phyloP scores from a whole-genome alignment of 1,140 invertebrate genomes.

The Linepithema humile region DNA sequence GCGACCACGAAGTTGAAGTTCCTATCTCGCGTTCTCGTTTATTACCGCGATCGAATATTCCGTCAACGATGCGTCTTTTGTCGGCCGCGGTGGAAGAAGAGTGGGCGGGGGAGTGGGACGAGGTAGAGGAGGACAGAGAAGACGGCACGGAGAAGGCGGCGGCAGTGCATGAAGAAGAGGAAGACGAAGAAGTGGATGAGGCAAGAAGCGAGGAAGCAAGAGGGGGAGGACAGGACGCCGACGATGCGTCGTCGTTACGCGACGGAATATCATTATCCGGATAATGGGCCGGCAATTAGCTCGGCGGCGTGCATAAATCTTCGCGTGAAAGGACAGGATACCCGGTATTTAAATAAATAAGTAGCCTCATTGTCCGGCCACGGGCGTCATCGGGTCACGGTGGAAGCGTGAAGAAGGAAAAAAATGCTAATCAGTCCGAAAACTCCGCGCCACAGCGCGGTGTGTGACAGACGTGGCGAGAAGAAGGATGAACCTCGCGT shows the following conservation, averaged over 20 bases:
- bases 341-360: conserved; percentile 80
- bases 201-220: neutral
- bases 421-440: conserved; percentile 78
- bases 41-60: conserved; percentile 61
- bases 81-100: conserved; percentile 32
- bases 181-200: conserved; percentile 17
- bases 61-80: conserved; percentile 59
- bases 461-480: conserved; percentile 41
- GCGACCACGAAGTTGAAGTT: conserved; percentile 32
- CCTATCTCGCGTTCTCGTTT: conserved; percentile 41
- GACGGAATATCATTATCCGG: conserved; percentile 78
- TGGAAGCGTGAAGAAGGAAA: conserved; percentile 70
- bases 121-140: neutral
- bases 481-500: conserved; percentile 45
- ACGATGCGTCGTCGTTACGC: conserved; percentile 71
- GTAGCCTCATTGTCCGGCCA: conserved; percentile 74
- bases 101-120: neutral
- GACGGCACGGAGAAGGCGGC: neutral
- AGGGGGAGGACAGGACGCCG: conserved; percentile 39
- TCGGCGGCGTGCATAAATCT: conserved; percentile 78
- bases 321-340: conserved; percentile 79
- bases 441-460: conserved; percentile 61
- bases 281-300: conserved; percentile 79
- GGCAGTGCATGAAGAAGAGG: conserved; percentile 2
- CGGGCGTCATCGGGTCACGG: conserved; percentile 73